Evolutionary conservation across 2,797 vertebrate species (phyloP).

Genomic region (Tympanoctomys barrerae): DNA sequence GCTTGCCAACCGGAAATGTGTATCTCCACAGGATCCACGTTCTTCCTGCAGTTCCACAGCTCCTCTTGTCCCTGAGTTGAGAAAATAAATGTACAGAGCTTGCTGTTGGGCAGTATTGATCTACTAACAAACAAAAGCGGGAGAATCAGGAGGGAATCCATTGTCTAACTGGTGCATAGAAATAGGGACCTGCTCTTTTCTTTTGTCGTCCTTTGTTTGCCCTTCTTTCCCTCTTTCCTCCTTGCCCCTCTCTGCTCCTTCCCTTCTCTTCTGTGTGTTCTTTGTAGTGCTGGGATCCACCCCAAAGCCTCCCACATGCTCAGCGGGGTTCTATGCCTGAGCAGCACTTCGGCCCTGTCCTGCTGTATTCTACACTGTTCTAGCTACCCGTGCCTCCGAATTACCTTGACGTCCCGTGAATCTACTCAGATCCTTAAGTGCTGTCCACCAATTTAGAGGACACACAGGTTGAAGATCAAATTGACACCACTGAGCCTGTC

Average conservation of each 20-base stretch:
- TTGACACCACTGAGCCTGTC: background rate
- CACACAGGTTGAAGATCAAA: background rate
- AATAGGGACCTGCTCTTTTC: background rate
- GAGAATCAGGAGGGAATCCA: background rate
- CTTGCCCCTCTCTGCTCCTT: background rate
- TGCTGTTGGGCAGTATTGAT: background rate
- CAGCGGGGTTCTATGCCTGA: too few species aligned
- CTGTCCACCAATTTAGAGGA: background rate
- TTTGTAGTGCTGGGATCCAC: background rate
- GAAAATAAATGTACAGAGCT: background rate
- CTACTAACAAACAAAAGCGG: background rate
- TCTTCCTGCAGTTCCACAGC: background rate
- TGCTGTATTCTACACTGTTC: background rate
- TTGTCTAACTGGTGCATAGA: background rate
- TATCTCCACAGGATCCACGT: background rate
- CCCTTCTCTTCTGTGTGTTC: too few species aligned
- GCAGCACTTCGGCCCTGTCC: fast-evolving
- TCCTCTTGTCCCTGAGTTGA: background rate
- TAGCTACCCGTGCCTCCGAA: background rate
- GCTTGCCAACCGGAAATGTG: background rate
- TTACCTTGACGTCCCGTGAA: background rate
- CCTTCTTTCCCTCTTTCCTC: background rate
- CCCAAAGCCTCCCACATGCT: background rate
- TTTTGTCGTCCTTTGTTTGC: background rate
- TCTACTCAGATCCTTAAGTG: background rate